Evolutionary conservation across 2,888 invertebrate genomes (phyloP), one percentile per base, ranked within the genome.

Genomic region (Chrysotoxum bicinctum): DNA sequence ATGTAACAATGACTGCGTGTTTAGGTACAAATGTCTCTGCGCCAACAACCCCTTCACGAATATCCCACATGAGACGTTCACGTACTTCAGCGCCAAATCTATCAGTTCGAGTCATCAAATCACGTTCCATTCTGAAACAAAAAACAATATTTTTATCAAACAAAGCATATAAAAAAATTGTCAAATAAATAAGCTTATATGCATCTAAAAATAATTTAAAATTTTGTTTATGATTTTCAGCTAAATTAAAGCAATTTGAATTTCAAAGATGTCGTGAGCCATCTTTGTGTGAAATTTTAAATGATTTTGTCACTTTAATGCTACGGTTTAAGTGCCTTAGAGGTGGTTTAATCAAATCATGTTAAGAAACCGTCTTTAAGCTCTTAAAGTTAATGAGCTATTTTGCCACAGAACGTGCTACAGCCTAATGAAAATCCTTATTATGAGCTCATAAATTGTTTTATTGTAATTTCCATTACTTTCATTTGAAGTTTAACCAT

Each of bases 21-120:
- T 98, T 97, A 0, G 99, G 98, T 87, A 95, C 94, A 92, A 99
- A 99, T 2, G 96, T 95, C 52, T 97, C 96, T 0, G 98, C 95
- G 0, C 99, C 98, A 30, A 98, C 96, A 23, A 98, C 97, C 10
- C 98, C 98, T 88, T 96, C 94, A 56, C 97, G 94, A 78, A 98
- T 95, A 90, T 98, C 98, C 97, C 97, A 97, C 88, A 95, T 97
- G 1, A 97, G 89, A 68, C 98, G 94, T 90, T 97, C 97, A 50
- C 97, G 93, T 92, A 97, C 94, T 91, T 97, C 97, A 4, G 97
- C 96, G 0, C 97, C 97, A 75, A 97, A 94, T 89, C 95, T 95
- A 92, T 98, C 97, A 2, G 94, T 96, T 87, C 97, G 94, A 37
- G 93, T 92, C 90, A 94, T 94, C 88, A 96, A 93, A 92, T 96